A percentile compares a stretch with the other conserved stretches of the same genome.
phyloP scores from a whole-genome alignment of 2,888 invertebrate genomes.

The Physocephala rufipes region DNA sequence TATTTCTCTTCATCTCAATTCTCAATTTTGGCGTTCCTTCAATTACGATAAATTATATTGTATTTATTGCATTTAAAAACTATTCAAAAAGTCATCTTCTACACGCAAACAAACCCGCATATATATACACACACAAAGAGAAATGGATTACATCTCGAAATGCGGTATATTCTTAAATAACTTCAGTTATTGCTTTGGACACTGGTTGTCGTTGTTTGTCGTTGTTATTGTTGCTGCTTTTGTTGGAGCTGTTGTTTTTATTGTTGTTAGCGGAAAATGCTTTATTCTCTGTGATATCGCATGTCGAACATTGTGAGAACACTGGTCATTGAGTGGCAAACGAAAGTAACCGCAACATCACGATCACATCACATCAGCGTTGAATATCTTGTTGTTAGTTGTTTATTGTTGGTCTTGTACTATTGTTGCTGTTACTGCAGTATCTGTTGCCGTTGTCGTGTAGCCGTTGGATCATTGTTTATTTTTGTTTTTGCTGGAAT shows the following conservation, averaged over 20 bases:
- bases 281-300: slow-evolving; percentile 35
- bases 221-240: background rate
- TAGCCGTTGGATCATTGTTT: slow-evolving; percentile 1
- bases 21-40: too few species aligned
- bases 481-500: too few species aligned
- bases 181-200: background rate
- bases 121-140: background rate
- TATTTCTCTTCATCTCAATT: too few species aligned
- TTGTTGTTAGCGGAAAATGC: slow-evolving; percentile 27
- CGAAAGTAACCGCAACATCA: slow-evolving; percentile 36
- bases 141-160: background rate
- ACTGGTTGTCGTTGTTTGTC: slow-evolving; percentile 1
- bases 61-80: too few species aligned
- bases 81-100: too few species aligned
- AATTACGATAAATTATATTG: too few species aligned
- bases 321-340: slow-evolving; percentile 36
- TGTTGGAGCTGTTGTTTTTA: background rate
- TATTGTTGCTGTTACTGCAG: background rate
- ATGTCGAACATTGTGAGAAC: slow-evolving; percentile 38
- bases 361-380: slow-evolving; percentile 36
- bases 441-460: slow-evolving; percentile 3
- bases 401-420: slow-evolving; percentile 2
- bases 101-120: too few species aligned
- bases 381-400: slow-evolving; percentile 30
- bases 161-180: background rate